Conservation (phyloP, 1,140 invertebrate species). For the Cylas formicarius region DNA sequence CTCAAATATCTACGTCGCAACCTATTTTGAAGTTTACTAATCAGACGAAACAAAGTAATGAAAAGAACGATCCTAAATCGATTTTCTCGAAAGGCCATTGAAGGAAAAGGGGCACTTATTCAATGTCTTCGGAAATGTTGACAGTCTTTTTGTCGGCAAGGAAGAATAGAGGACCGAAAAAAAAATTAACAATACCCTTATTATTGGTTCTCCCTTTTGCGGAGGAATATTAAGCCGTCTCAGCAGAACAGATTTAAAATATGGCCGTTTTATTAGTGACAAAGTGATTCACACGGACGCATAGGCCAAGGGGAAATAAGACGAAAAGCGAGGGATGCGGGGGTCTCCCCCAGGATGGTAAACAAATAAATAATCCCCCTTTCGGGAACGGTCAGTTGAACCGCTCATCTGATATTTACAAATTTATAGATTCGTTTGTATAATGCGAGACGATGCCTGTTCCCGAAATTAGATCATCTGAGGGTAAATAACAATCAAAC, state of each 20-base stretch:
- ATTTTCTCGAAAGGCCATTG: constrained; percentile 15
- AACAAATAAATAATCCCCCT: constrained; percentile 26
- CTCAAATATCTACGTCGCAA: too few species aligned
- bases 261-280: constrained; percentile 18
- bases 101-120: constrained; percentile 23
- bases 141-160: constrained; percentile 21
- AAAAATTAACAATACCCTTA: constrained; percentile 26
- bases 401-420: constrained; percentile 24
- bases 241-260: constrained; percentile 22
- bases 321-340: constrained; percentile 11
- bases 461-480: constrained; percentile 13
- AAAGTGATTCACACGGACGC: constrained; percentile 13
- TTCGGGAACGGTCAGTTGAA: constrained; percentile 20
- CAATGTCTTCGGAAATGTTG: constrained; percentile 24
- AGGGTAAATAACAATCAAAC: constrained; percentile 20
- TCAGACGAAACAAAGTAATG: too few species aligned
- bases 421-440: constrained; percentile 26
- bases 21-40: too few species aligned
- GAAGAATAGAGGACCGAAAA: constrained; percentile 17
- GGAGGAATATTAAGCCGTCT: constrained; percentile 22
- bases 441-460: constrained; percentile 18
- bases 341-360: constrained; percentile 10
- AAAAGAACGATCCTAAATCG: too few species aligned
- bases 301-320: constrained; percentile 18
- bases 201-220: constrained; percentile 22